A percentile compares a stretch with the other conserved stretches of the same genome.
These are phyloP conservation scores for Novumbra hubbsi DNA, from an alignment of 2,797 vertebrate species.

Conservation along the genomic window DNA sequence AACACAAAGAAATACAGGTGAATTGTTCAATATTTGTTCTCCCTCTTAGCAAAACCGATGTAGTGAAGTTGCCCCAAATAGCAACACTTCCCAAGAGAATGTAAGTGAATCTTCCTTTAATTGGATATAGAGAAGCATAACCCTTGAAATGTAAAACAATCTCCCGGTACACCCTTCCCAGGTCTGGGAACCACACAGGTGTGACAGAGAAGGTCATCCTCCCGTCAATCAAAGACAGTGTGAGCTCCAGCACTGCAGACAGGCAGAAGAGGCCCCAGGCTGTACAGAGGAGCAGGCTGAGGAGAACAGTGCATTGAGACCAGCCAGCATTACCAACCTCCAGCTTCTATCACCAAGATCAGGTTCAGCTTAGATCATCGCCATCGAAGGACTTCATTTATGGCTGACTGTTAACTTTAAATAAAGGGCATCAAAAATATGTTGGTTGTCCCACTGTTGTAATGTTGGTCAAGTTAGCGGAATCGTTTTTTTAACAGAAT, in stretches of 20 bases:
- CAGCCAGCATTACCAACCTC: not conserved
- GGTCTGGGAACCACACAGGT: slow-evolving; percentile 57
- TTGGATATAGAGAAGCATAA: not conserved
- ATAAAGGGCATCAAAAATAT: too few species aligned
- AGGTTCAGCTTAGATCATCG: not conserved
- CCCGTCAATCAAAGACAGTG: slow-evolving; percentile 76
- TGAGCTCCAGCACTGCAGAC: slow-evolving; percentile 68
- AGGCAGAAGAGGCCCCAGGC: slow-evolving; percentile 74
- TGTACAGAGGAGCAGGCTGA: slow-evolving; percentile 70
- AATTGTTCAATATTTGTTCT: slow-evolving; percentile 14
- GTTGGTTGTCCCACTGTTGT: not conserved
- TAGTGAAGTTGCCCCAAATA: slow-evolving; percentile 70
- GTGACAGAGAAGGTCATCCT: slow-evolving; percentile 61
- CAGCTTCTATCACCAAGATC: too few species aligned
- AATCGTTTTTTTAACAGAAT: not conserved
- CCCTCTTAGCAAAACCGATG: slow-evolving; percentile 58
- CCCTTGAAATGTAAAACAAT: not conserved
- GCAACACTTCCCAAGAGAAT: slow-evolving; percentile 66
- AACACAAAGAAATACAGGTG: not conserved
- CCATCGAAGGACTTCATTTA: not conserved
- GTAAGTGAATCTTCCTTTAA: slow-evolving; percentile 57
- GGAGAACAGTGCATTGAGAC: slow-evolving; percentile 59
- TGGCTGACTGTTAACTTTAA: not conserved
- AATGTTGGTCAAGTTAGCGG: not conserved
- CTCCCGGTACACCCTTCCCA: slow-evolving; percentile 23